phyloP scores from a whole-genome alignment of 2,797 vertebrate genomes.

The Sciurus carolinensis region DNA sequence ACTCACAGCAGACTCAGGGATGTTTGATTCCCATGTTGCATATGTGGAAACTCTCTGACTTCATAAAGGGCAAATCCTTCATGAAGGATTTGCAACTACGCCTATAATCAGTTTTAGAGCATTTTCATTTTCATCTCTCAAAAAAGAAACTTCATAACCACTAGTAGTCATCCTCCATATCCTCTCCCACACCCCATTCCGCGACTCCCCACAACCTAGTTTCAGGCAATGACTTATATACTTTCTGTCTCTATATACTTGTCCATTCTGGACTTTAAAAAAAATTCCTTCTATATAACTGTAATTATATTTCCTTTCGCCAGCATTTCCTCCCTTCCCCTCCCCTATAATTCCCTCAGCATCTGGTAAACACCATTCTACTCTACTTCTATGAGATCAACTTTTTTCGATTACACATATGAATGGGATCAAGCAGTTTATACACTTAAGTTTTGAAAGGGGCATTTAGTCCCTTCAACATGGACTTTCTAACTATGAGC shows the following conservation, averaged over 20 bases:
- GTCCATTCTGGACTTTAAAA: neutral
- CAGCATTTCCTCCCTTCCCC: no score
- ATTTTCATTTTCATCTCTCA: neutral
- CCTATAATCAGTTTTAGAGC: neutral
- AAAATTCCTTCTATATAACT: neutral
- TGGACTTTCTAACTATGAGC: neutral
- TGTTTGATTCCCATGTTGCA: neutral
- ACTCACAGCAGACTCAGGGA: neutral
- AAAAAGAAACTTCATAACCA: neutral
- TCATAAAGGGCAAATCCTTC: neutral
- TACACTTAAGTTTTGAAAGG: neutral
- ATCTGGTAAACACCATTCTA: neutral
- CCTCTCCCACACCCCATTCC: no score
- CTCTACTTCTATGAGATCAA: neutral
- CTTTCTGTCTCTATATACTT: neutral
- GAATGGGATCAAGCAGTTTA: neutral
- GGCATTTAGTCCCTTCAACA: neutral
- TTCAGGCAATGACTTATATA: neutral
- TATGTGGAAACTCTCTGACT: neutral
- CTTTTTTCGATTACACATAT: neutral
- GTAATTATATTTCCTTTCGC: neutral
- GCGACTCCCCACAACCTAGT: no score
- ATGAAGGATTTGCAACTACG: no score
- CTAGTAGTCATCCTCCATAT: neutral
- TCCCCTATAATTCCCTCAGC: neutral